phyloP scores from a whole-genome alignment of 2,888 invertebrate genomes.

The Pharmacophagus antenor region DNA sequence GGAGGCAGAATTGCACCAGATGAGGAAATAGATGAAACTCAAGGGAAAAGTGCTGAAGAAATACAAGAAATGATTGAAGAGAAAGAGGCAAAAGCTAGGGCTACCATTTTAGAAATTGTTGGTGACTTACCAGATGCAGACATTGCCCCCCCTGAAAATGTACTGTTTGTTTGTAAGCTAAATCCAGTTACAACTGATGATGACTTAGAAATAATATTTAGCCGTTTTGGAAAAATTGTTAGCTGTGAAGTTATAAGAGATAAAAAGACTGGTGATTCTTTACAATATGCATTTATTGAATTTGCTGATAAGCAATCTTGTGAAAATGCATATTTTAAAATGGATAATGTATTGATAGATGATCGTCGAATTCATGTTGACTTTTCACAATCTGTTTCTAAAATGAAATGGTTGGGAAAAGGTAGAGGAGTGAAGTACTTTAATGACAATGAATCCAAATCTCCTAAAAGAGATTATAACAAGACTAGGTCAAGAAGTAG shows the following conservation, averaged over 20 bases:
- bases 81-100: constrained; percentile 96
- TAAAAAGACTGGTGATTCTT: constrained; percentile 93
- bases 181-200: constrained; percentile 99
- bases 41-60: constrained; percentile 91
- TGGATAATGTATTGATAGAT: constrained; percentile 99
- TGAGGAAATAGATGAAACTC: constrained; percentile 94
- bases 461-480: constrained; percentile 38
- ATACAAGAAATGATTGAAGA: constrained; percentile 92
- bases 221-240: constrained; percentile 95
- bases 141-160: constrained; percentile 98
- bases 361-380: constrained; percentile 99
- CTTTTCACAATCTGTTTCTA: constrained; percentile 99
- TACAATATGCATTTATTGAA: constrained; percentile 99
- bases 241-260: constrained; percentile 98
- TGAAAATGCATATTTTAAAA: constrained; percentile 99
- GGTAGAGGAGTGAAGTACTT: constrained; percentile 87
- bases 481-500: constrained; percentile 39
- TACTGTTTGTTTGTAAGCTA: constrained; percentile 98
- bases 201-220: constrained; percentile 98
- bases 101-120: constrained; percentile 98
- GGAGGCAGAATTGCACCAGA: constrained; percentile 95
- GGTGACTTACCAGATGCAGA: constrained; percentile 99
- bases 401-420: constrained; percentile 94
- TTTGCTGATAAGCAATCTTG: constrained; percentile 95
- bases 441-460: constrained; percentile 51